Conservation (phyloP, 2,888 invertebrate genomes). For the Deilephila elpenor region DNA sequence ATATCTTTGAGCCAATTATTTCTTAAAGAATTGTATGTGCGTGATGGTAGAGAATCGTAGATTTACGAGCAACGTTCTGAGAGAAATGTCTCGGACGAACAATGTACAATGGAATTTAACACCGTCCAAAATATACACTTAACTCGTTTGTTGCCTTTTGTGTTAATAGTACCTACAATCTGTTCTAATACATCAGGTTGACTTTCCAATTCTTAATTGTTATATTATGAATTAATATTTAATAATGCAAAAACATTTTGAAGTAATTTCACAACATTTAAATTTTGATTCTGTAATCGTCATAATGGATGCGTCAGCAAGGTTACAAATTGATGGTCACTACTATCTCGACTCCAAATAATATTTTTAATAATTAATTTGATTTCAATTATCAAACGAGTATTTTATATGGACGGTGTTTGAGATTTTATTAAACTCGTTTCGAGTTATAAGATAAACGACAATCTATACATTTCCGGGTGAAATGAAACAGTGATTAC, state of each 20-base stretch:
- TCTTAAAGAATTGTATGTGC: neutral
- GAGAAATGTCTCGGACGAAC: slow-evolving; percentile 5
- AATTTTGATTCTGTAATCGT: no score
- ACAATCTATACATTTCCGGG: slow-evolving; percentile 43
- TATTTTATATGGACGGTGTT: neutral
- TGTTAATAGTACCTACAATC: neutral
- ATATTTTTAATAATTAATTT: no score
- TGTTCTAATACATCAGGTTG: neutral
- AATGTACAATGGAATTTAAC: slow-evolving; percentile 26
- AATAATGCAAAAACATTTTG: no score
- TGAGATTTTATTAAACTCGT: slow-evolving; percentile 3
- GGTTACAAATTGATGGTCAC: no score
- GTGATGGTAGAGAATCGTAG: slow-evolving; percentile 12
- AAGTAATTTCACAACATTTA: no score
- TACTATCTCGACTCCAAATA: no score
- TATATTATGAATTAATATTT: no score
- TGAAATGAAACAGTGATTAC: slow-evolving; percentile 54
- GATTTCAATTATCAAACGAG: no score
- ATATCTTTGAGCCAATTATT: no score
- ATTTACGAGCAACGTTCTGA: slow-evolving; percentile 16
- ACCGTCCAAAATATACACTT: slow-evolving; percentile 16
- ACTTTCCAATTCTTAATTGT: neutral
- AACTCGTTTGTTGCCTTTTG: neutral
- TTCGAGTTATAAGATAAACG: slow-evolving; percentile 5
- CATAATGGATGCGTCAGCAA: no score